Conservation (phyloP, 1,140 invertebrate species). For the Drosophila orosa region DNA sequence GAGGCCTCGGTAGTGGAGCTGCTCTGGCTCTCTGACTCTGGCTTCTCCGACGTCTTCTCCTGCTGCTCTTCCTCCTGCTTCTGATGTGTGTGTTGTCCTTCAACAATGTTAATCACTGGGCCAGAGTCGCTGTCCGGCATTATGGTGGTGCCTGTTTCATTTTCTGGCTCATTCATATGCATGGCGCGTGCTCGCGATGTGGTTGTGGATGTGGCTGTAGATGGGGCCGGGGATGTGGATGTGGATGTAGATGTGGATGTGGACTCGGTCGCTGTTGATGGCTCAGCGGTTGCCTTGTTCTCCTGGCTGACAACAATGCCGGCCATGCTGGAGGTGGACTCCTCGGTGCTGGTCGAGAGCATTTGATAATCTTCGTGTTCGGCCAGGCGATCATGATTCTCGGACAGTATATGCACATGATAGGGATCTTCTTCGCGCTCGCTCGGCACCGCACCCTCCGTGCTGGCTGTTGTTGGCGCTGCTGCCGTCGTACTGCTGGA, state of each 20-base stretch:
- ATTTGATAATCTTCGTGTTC: conserved; percentile 84
- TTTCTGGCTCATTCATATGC: conserved; percentile 76
- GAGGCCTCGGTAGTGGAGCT: conserved; percentile 37
- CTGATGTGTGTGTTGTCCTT: conserved; percentile 70
- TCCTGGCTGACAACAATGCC: conserved; percentile 73
- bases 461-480: conserved; percentile 14
- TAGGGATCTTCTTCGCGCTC: conserved; percentile 80
- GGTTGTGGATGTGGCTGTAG: conserved; percentile 31
- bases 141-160: conserved; percentile 54
- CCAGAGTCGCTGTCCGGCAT: conserved; percentile 37
- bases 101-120: conserved; percentile 76
- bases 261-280: conserved; percentile 41
- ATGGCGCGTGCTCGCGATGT: conserved; percentile 80
- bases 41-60: conserved; percentile 4
- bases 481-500: conserved; percentile 36
- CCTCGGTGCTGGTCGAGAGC: conserved; percentile 76
- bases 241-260: conserved; percentile 28
- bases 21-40: conserved; percentile 13
- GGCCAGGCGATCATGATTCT: conserved; percentile 83
- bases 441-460: conserved; percentile 26
- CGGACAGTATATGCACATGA: conserved; percentile 82
- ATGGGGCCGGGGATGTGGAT: conserved; percentile 15
- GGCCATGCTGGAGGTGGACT: conserved; percentile 46
- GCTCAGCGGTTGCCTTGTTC: conserved; percentile 69
- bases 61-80: conserved; percentile 20